Conservation (phyloP, 1,140 invertebrate species). For the Dysdera silvatica region DNA sequence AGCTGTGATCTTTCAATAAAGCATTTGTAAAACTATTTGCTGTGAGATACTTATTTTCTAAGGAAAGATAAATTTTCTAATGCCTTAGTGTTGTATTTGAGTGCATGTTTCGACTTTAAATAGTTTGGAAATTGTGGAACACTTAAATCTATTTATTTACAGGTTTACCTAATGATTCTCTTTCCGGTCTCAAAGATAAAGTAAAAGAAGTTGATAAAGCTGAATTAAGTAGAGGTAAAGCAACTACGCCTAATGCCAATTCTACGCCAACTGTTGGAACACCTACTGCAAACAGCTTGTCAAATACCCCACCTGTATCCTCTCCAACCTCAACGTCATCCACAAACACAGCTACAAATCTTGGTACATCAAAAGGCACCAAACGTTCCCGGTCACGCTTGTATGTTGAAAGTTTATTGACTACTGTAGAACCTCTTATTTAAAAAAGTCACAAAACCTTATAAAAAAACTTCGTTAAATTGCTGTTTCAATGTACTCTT, state of each 20-base stretch:
- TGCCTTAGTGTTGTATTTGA: background rate
- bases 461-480: too few species aligned
- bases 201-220: constrained; percentile 25
- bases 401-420: too few species aligned
- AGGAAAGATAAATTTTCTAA: too few species aligned
- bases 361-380: constrained; percentile 48
- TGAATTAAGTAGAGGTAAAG: constrained; percentile 20
- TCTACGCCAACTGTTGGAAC: constrained; percentile 36
- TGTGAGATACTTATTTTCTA: too few species aligned
- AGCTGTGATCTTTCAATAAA: too few species aligned
- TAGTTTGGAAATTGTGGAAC: background rate
- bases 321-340: constrained; percentile 43
- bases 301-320: constrained; percentile 44
- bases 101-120: background rate
- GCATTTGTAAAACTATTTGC: too few species aligned
- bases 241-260: constrained; percentile 29
- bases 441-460: too few species aligned
- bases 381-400: constrained; percentile 64
- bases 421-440: too few species aligned
- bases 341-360: constrained; percentile 51
- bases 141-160: constrained; percentile 1
- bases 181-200: constrained; percentile 23
- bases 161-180: constrained; percentile 13
- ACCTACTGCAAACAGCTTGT: constrained; percentile 34
- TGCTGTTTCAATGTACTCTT: too few species aligned